Evolutionary conservation across 2,797 vertebrate genomes (phyloP).

Genomic region (Leptodactylus fallax): DNA sequence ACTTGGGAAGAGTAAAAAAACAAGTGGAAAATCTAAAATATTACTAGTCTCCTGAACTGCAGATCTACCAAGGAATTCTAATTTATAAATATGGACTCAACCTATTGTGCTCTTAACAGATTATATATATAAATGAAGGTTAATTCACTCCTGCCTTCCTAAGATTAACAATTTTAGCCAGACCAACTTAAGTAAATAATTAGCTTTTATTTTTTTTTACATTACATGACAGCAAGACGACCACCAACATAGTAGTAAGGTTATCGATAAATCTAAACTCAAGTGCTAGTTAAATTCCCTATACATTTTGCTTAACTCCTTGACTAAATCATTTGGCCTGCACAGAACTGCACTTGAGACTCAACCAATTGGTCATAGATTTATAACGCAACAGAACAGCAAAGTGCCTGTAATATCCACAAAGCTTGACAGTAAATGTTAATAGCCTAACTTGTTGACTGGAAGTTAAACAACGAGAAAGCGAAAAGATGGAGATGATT

Average conservation of each 20-base stretch:
- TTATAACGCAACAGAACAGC: slow-evolving; percentile 30
- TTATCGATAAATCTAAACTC: background rate
- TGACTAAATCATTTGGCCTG: background rate
- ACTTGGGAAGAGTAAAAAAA: background rate
- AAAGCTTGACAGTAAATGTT: slow-evolving; percentile 58
- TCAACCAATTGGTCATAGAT: slow-evolving; percentile 52
- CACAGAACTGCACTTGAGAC: background rate
- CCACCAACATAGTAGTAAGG: slow-evolving; percentile 23
- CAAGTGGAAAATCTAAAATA: background rate
- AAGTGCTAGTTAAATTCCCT: background rate
- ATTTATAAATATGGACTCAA: background rate
- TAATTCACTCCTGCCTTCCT: too few species aligned
- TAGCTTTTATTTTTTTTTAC: background rate
- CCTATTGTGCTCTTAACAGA: too few species aligned
- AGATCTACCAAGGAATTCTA: background rate
- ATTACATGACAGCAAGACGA: background rate
- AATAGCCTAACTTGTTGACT: slow-evolving; percentile 55
- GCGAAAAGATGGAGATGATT: slow-evolving; percentile 53
- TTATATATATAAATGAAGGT: too few species aligned
- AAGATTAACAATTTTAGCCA: background rate
- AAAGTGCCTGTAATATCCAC: slow-evolving; percentile 61
- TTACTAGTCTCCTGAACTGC: background rate
- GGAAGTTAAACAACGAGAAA: slow-evolving; percentile 49
- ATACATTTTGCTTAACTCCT: slow-evolving; percentile 31
- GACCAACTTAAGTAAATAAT: background rate